Conservation (phyloP, 2,797 vertebrate species). For the Potorous gilbertii region DNA sequence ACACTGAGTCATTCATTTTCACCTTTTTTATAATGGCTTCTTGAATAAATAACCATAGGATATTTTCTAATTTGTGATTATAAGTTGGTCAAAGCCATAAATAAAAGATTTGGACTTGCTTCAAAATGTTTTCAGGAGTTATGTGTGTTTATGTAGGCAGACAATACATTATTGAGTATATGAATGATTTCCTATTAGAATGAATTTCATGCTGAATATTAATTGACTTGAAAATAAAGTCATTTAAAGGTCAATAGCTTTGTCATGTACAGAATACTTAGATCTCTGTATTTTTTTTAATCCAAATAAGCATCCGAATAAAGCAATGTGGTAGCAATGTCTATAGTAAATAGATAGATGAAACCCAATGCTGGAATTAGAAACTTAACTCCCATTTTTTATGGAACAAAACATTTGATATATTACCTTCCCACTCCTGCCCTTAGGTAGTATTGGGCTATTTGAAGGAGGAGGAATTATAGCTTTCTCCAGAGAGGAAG, state of each 20-base stretch:
- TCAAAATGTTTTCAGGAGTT: too few relatives aligned
- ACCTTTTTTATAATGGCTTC: background rate
- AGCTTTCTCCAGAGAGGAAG: too few relatives aligned
- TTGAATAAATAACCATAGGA: background rate
- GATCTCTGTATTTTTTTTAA: slow-evolving; percentile 60
- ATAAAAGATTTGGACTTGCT: too few relatives aligned
- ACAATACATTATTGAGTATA: too few relatives aligned
- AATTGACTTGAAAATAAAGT: slow-evolving; percentile 81
- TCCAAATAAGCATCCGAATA: slow-evolving; percentile 64
- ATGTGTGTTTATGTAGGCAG: too few relatives aligned
- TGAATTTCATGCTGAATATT: slow-evolving; percentile 76
- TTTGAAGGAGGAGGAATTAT: too few relatives aligned
- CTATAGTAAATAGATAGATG: slow-evolving; percentile 11
- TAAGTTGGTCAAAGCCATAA: too few relatives aligned
- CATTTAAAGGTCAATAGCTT: slow-evolving; percentile 82
- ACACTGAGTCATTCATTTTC: too few relatives aligned
- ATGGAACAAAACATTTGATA: too few relatives aligned
- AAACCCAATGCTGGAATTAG: slow-evolving; percentile 10
- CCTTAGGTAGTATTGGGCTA: too few relatives aligned
- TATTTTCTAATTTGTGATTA: too few relatives aligned
- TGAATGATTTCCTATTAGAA: slow-evolving; percentile 2
- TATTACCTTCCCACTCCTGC: too few relatives aligned
- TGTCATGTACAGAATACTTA: slow-evolving; percentile 76
- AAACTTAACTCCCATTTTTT: background rate
- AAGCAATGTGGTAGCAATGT: slow-evolving; percentile 48